Evolutionary conservation across 2,113 vertebrate genomes (phyloP).

Genomic region (Oncorhynchus clarkii): DNA sequence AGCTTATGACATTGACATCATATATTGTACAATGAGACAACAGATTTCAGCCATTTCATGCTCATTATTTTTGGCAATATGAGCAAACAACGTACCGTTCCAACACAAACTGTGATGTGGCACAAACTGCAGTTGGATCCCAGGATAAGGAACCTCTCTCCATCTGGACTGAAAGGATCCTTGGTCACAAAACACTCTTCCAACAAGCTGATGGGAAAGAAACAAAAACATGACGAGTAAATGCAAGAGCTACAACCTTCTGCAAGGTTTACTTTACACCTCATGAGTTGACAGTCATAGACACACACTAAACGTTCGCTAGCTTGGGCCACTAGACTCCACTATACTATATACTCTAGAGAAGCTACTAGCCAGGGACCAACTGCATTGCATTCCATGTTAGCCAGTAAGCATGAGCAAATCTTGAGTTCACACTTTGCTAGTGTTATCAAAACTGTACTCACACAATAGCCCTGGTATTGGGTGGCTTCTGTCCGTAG

Average conservation of each 20-base stretch:
- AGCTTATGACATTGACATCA: background rate
- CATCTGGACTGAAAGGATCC: conserved; percentile 83
- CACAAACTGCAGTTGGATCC: conserved; percentile 82
- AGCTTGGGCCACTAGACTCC: no score
- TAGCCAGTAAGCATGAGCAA: conserved; percentile 5
- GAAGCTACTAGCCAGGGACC: background rate
- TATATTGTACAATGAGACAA: background rate
- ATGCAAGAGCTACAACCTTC: background rate
- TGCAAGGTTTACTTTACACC: background rate
- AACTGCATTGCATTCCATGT: background rate
- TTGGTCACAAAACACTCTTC: conserved; percentile 84
- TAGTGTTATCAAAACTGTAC: conserved; percentile 42
- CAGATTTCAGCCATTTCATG: background rate
- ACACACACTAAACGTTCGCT: no score
- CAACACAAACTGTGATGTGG: conserved; percentile 75
- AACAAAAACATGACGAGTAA: conserved; percentile 1
- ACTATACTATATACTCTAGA: background rate
- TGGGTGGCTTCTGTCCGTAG: conserved; percentile 81
- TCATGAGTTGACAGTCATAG: no score
- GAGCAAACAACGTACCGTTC: conserved; percentile 59
- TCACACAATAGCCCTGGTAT: conserved; percentile 79
- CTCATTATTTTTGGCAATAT: no score
- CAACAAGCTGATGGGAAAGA: conserved; percentile 70
- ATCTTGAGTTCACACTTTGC: no score
- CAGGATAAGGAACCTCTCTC: conserved; percentile 80